These are phyloP conservation scores for Agrilus biguttatus DNA, from an alignment of 2,888 invertebrate species.

Conservation along the genomic window DNA sequence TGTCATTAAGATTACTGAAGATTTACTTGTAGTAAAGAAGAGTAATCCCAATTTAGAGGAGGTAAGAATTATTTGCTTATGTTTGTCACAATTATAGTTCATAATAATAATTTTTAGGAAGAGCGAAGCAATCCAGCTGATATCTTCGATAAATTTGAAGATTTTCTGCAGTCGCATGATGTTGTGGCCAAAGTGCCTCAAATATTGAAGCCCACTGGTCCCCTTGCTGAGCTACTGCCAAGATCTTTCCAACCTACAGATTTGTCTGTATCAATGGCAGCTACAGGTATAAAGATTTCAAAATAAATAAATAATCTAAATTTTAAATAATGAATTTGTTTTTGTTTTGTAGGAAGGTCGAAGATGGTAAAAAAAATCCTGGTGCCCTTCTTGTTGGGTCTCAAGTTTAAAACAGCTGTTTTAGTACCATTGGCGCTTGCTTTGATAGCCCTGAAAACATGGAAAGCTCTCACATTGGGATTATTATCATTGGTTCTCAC, in stretches of 20 bases:
- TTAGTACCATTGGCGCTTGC: constrained; percentile 68
- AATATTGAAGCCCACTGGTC: constrained; percentile 39
- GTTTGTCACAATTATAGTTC: not conserved
- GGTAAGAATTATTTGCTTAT: constrained; percentile 8
- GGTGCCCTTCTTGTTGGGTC: constrained; percentile 70
- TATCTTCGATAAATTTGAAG: constrained; percentile 58
- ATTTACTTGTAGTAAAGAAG: constrained; percentile 56
- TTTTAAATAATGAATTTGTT: constrained; percentile 1
- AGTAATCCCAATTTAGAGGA: constrained; percentile 27
- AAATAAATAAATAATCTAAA: constrained; percentile 1
- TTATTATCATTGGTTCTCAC: constrained; percentile 71
- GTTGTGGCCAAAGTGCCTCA: constrained; percentile 60
- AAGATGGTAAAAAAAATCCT: constrained; percentile 68
- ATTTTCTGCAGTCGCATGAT: constrained; percentile 62
- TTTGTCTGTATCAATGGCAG: constrained; percentile 53
- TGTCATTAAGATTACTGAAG: constrained; percentile 61
- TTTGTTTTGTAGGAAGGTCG: constrained; percentile 45
- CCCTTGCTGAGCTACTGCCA: constrained; percentile 45
- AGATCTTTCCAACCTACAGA: constrained; percentile 52
- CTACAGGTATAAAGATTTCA: constrained; percentile 26
- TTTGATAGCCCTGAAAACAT: constrained; percentile 73
- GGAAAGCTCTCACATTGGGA: constrained; percentile 79
- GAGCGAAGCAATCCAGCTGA: constrained; percentile 39
- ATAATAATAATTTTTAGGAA: constrained; percentile 22
- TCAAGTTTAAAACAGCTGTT: constrained; percentile 76